A percentile compares a stretch with the other conserved stretches of the same genome.
These are phyloP conservation scores for Megaptera novaeangliae DNA, from an alignment of 2,113 vertebrate genomes.

Conservation along the genomic window DNA sequence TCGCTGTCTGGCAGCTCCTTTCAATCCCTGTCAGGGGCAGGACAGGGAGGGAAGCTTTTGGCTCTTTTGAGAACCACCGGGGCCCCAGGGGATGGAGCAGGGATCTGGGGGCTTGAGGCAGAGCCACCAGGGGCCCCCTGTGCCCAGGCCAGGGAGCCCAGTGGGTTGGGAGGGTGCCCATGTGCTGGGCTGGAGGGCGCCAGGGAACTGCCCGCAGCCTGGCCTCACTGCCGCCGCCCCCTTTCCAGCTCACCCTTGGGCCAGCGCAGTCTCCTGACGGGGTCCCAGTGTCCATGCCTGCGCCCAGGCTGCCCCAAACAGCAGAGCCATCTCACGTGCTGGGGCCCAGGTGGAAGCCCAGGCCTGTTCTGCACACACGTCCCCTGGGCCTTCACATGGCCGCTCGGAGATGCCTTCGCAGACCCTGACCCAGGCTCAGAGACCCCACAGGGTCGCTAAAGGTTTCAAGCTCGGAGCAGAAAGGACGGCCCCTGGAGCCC, in stretches of 20 bases:
- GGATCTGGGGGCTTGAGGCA: neutral
- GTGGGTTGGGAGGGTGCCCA: rapidly evolving
- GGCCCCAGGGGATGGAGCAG: too few relatives aligned
- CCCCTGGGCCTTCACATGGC: neutral
- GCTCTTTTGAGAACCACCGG: neutral
- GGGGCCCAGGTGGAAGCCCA: neutral
- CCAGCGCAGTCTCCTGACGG: neutral
- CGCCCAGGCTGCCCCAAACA: rapidly evolving
- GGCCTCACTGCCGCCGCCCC: neutral
- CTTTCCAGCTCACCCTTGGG: neutral
- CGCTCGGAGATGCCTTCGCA: neutral
- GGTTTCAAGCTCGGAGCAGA: too few relatives aligned
- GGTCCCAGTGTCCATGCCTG: neutral
- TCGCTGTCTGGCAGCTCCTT: neutral
- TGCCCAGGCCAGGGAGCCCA: neutral
- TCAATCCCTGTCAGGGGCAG: neutral
- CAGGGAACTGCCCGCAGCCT: rapidly evolving
- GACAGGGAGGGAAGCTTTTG: too few relatives aligned
- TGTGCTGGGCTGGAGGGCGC: neutral
- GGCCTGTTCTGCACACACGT: too few relatives aligned
- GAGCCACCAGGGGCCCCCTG: neutral
- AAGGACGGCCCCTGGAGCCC: neutral
- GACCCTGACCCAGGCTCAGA: neutral
- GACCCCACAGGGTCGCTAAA: neutral
- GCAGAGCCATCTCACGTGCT: neutral